Base-by-base conservation (phyloP, 2,888 invertebrate genomes). In the Thecocarcelia acutangulata region DNA sequence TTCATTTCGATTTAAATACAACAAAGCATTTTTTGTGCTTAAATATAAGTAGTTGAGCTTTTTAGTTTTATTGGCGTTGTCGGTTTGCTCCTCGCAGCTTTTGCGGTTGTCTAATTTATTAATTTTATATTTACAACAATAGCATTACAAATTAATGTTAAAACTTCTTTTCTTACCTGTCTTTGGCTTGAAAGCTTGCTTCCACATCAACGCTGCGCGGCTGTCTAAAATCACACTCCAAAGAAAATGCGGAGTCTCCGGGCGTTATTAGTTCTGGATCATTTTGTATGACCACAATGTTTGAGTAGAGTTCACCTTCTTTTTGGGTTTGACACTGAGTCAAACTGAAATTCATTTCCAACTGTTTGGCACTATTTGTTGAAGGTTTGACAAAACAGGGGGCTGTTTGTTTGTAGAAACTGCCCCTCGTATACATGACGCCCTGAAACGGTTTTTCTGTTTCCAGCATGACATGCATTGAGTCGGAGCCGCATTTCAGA, bases 201-300 rank as follows among this genome's bases (percentile, higher is more conserved):
- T 92, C 92, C 56, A 93, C 92, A 17, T 92, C 91, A 24, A 93
- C 85, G 84, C 91, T 92, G 83, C 92, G 90, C 0, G 93, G 92
- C 81, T 91, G 91, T 44, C 92, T 91, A 85, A 93, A 93, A 88
- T 94, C 93, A 84, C 94, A 94, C 87, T 93, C 93, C 82, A 94
- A 87, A 13, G 92, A 92, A 86, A 94, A 94, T 44, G 94, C 94
- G 4, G 93, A 93, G 86, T 94, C 93, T 1, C 93, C 93, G 0
- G 93, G 93, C 84, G 93, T 93, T 79, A 94, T 93, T 15, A 94
- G 87, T 84, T 93, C 93, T 59, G 93, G 93, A 88, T 94, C 94
- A 85, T 94, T 93, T 87, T 94, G 94, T 61, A 94, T 91, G 3
- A 94, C 92, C 24, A 94, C 91, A 54, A 93, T 92, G 84, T 94